Evolutionary conservation across 2,797 vertebrate species (phyloP).

Genomic region (Galaxias olidus): DNA sequence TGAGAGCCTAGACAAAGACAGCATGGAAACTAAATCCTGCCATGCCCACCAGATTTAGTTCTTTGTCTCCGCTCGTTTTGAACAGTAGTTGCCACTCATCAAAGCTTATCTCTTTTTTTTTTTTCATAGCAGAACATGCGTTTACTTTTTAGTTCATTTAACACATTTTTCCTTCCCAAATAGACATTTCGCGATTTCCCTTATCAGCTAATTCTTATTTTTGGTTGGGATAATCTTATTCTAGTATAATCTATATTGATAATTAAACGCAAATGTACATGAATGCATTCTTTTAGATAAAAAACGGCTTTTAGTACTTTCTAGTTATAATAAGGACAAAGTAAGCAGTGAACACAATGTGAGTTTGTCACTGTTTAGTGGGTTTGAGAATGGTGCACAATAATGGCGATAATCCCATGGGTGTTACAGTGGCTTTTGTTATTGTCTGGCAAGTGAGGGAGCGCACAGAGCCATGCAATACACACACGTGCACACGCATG

Average conservation of each 20-base stretch:
- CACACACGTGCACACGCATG: too few relatives aligned
- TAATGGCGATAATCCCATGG: too few relatives aligned
- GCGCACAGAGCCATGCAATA: too few relatives aligned
- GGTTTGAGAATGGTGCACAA: too few relatives aligned
- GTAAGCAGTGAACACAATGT: too few relatives aligned
- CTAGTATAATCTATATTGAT: background rate
- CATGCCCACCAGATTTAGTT: slow-evolving; percentile 55
- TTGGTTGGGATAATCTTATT: background rate
- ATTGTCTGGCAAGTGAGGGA: too few relatives aligned
- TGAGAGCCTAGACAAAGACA: slow-evolving; percentile 59
- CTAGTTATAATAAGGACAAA: too few relatives aligned
- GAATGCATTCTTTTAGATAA: too few relatives aligned
- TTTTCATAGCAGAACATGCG: slow-evolving; percentile 6
- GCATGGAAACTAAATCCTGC: slow-evolving; percentile 57
- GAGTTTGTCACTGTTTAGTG: too few relatives aligned
- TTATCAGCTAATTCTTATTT: background rate
- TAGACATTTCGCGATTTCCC: background rate
- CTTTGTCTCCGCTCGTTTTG: slow-evolving; percentile 62
- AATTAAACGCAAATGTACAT: too few relatives aligned
- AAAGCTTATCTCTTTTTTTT: slow-evolving; percentile 43
- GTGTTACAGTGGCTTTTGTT: too few relatives aligned
- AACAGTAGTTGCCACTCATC: slow-evolving; percentile 53
- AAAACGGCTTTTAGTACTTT: too few relatives aligned
- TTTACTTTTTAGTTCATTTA: background rate
- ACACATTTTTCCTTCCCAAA: background rate